Base-by-base conservation (phyloP, 2,113 vertebrate genomes). In the Meriones unguiculatus region DNA sequence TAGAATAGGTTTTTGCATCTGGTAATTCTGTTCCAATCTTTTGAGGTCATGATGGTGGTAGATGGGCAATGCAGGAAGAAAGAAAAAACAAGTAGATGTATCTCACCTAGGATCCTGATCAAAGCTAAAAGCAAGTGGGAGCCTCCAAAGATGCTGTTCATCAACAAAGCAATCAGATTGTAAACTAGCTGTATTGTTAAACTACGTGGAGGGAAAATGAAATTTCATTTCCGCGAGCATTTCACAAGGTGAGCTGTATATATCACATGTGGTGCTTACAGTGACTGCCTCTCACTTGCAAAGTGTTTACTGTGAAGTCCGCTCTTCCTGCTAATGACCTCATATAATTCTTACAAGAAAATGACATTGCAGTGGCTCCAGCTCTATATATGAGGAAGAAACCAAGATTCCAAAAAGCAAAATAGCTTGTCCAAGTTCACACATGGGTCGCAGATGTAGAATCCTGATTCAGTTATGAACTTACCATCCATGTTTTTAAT, bases 101-200 rank as follows among this genome's bases (percentile, higher is more conserved):
- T 22, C 25, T 8, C 81, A 64, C 41, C 24, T 22, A 41, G 35
- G 46, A 87, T 80, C 78, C 67, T 90, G 59, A 81, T 38, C 28
- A 35, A 59, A 41, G 41, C 22, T 69, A 46, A 87, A n/a, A 11
- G 54, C 17, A 14, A 84, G 52, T 32, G 35, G n/a, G 78, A 65
- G 46, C 12, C 14, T 59, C 46, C 93, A 81, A 87, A 87, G 69
- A 65, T 62, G 15, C 13, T 59, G 77, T 86, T 77, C 88, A 86
- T 80, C 59, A 72, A 59, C 76, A 76, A 65, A 93, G 12, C 62
- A 69, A 69, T 90, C 65, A 87, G n/a, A 85, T n/a, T 90, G 28
- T 5, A 86, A 59, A 81, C 89, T 57, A 80, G 30, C 54, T 91
- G 32, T 59, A 24, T 64, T 93, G 22, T 90, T 94, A 97, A 90